Percentiles rank a stretch among this genome's conserved stretches.
Evolutionary conservation across 2,113 vertebrate species (phyloP).

Genomic region (Megatriorchis doriae): DNA sequence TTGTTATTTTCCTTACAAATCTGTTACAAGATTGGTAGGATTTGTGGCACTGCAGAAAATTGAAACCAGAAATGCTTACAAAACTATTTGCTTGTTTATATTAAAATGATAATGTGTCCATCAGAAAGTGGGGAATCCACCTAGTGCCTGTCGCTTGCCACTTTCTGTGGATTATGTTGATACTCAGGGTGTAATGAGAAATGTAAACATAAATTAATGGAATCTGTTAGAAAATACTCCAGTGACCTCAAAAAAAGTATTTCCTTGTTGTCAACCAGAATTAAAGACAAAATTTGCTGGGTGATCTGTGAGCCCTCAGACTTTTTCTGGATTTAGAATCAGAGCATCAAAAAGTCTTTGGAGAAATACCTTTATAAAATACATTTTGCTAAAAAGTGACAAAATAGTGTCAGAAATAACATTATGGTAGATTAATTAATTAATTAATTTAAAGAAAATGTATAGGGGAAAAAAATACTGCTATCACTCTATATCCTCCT

Average conservation of each 20-base stretch:
- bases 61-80: not conserved
- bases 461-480: not conserved
- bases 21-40: not conserved
- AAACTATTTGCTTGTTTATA: not conserved
- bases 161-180: not conserved
- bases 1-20: not conserved
- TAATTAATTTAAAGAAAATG: not conserved
- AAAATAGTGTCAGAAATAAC: not conserved
- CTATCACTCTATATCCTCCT: not conserved
- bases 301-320: not conserved
- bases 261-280: not conserved
- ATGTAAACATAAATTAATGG: not conserved
- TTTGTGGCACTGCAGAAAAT: not conserved
- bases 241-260: not conserved
- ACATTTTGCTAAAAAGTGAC: not conserved
- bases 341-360: not conserved
- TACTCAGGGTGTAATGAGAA: not conserved
- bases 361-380: not conserved
- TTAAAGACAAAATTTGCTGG: not conserved
- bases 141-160: not conserved
- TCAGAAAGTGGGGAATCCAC: not conserved
- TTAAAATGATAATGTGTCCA: not conserved
- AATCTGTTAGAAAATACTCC: not conserved
- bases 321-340: not conserved
- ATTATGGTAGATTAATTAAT: not conserved